Percentiles rank a stretch among this genome's conserved stretches.
Conservation (phyloP, 2,888 invertebrate species). For the Cantharis rustica region DNA sequence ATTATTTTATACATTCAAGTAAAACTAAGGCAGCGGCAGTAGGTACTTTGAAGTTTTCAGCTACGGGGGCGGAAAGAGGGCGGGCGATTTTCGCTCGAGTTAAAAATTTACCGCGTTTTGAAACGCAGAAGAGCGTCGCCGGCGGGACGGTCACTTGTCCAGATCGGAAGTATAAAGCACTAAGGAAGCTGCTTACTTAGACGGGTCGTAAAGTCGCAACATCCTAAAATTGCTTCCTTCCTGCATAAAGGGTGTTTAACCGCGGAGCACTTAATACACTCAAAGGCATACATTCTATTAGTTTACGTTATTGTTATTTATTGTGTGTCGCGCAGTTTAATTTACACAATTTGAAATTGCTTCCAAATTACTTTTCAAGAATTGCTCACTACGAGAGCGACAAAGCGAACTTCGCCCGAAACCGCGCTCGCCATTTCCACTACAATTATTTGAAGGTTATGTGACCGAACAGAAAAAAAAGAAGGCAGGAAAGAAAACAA, state of each 20-base stretch:
- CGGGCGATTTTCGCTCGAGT: not conserved
- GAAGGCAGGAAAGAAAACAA: not conserved
- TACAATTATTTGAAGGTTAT: not conserved
- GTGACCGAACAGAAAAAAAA: not conserved
- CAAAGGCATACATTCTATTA: slow-evolving; percentile 18
- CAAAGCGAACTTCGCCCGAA: not conserved
- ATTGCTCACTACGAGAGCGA: not conserved
- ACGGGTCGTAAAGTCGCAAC: slow-evolving; percentile 41
- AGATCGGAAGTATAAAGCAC: slow-evolving; percentile 35
- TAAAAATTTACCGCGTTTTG: not conserved
- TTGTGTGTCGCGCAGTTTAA: slow-evolving; percentile 13
- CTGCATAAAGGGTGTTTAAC: slow-evolving; percentile 27
- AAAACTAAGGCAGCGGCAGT: not conserved
- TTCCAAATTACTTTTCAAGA: not conserved
- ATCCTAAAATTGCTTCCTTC: slow-evolving; percentile 42
- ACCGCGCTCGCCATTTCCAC: too few relatives aligned
- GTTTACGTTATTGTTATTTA: slow-evolving; percentile 25
- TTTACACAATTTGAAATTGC: not conserved
- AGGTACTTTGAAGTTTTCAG: not conserved
- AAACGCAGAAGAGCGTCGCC: not conserved
- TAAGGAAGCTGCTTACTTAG: slow-evolving; percentile 37
- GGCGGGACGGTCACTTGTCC: slow-evolving; percentile 3
- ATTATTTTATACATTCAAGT: not conserved
- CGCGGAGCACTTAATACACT: slow-evolving; percentile 17
- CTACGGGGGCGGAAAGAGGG: not conserved